Evolutionary conservation across 2,888 invertebrate genomes (phyloP).

Genomic region (Lapara coniferarum): DNA sequence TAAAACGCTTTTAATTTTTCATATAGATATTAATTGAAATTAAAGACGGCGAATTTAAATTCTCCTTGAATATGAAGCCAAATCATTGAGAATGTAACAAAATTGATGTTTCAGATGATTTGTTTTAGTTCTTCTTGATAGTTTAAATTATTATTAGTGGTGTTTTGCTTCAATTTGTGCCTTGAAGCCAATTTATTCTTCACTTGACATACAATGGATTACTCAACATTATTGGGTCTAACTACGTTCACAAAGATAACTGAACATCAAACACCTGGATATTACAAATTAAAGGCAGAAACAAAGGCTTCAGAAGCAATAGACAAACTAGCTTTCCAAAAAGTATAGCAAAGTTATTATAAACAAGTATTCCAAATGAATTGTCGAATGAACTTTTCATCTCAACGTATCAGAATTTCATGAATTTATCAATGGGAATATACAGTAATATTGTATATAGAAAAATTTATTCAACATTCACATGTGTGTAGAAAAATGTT

Average conservation of each 20-base stretch:
- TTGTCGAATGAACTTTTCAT: neutral
- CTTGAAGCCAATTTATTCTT: neutral
- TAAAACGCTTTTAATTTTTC: neutral
- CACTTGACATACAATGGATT: neutral
- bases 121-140: neutral
- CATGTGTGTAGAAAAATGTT: conserved; percentile 16
- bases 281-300: neutral
- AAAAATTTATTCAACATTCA: conserved; percentile 12
- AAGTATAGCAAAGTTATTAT: neutral
- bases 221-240: conserved; percentile 20
- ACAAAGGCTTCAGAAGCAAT: neutral
- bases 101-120: neutral
- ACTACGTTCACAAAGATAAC: neutral
- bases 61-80: conserved; percentile 18
- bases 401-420: neutral
- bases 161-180: conserved; percentile 9
- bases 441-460: conserved; percentile 1
- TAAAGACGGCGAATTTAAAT: conserved; percentile 4
- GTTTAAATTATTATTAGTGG: neutral
- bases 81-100: conserved; percentile 3
- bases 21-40: conserved; percentile 1
- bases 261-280: conserved; percentile 5
- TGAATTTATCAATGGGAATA: conserved; percentile 6
- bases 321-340: neutral
- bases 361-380: neutral